Evolutionary conservation across 2,113 vertebrate genomes (phyloP), one percentile per base, ranked within the genome.

Genomic region (Xiphias gladius): DNA sequence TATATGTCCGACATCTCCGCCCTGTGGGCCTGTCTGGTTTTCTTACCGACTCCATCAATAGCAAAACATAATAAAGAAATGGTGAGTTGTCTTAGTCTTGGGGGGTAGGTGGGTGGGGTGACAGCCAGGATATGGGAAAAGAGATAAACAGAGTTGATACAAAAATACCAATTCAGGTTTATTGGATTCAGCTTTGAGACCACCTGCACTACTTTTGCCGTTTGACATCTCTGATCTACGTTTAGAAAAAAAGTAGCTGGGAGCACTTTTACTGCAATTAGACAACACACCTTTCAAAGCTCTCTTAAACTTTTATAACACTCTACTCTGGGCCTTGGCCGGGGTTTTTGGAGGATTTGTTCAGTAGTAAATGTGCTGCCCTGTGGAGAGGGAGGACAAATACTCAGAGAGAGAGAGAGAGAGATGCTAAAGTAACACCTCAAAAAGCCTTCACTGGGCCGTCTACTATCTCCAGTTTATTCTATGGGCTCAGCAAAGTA

Each of bases 401-500:
- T 13, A 22, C 26, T 79, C 14, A 24, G 7, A 43, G 41, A 43
- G 41, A 73, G 58, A 43, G 37, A 71, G 30, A 32, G n/a, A 80
- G 39, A 80, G 63, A 80, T 66, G 37, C 46, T 74, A 24, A 52
- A 78, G 76, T 73, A 67, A 77, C 20, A 68, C 68, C 61, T 84
- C 30, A 76, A 62, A 55, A 73, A 83, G 66, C 43, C 59, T 88
- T 63, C 46, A 71, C 28, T 11, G 24, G 48, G n/a, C 46, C 52
- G 19, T 81, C 46, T 58, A 41, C 73, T 39, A 48, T 26, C 28
- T 50, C 2, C 48, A 24, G 50, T 82, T 65, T 87, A 65, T 90
- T 86, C 61, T 80, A 81, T 1, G 0, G 58, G 73, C 77, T 86
- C 89, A 85, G 87, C 87, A 87, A 71, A 86, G 84, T 48, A 71